These are phyloP conservation scores for Lordiphosa andalusiaca DNA, from an alignment of 2,888 invertebrate species.

Conservation along the genomic window DNA sequence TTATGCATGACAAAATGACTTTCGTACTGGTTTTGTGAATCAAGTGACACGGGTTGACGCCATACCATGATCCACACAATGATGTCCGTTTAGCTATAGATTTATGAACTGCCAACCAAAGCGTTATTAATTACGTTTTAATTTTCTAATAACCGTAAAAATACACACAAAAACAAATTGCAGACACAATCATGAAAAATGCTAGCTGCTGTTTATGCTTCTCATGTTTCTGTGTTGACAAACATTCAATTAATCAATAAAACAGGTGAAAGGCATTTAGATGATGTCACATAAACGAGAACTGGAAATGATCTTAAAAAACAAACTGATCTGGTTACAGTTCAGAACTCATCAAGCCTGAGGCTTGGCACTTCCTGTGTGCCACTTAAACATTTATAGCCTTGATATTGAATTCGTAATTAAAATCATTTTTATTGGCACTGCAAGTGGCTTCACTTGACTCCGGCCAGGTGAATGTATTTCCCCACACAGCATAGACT, in stretches of 20 bases:
- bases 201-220: conserved; percentile 28
- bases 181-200: conserved; percentile 19
- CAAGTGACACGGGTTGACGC: conserved; percentile 40
- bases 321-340: background rate
- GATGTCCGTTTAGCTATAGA: conserved; percentile 35
- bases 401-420: conserved; percentile 42
- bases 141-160: conserved; percentile 66
- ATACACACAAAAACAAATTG: conserved; percentile 47
- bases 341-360: conserved; percentile 1
- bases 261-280: conserved; percentile 55
- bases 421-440: conserved; percentile 42
- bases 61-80: conserved; percentile 33
- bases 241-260: conserved; percentile 61
- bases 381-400: conserved; percentile 33
- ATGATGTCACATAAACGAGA: conserved; percentile 33
- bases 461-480: conserved; percentile 60
- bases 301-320: conserved; percentile 18
- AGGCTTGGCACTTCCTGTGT: conserved; percentile 46
- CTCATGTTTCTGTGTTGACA: conserved; percentile 50
- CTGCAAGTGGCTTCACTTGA: conserved; percentile 53
- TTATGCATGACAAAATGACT: conserved; percentile 20
- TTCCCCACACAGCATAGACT: conserved; percentile 49
- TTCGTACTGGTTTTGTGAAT: conserved; percentile 30
- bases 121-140: conserved; percentile 64
- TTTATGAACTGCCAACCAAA: conserved; percentile 49